These are phyloP conservation scores for Hirundo rustica DNA, from an alignment of 2,797 vertebrate genomes.

Conservation along the genomic window DNA sequence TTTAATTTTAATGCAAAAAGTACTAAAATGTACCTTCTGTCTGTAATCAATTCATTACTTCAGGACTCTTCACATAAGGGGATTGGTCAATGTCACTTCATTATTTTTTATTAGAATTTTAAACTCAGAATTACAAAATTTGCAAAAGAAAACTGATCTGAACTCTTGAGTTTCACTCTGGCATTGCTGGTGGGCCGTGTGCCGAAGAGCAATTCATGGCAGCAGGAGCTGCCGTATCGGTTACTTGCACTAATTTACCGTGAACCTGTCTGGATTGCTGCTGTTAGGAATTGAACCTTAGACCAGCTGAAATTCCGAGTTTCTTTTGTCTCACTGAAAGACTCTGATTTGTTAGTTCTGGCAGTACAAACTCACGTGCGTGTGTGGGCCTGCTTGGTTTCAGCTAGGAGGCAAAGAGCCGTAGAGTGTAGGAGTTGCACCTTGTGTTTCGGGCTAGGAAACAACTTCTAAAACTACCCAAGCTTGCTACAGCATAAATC, in stretches of 20 bases:
- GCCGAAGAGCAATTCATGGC: not conserved
- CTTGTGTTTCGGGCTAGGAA: not conserved
- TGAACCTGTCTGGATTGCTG: not conserved
- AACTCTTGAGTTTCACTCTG: not conserved
- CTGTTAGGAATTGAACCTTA: not conserved
- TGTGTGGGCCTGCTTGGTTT: not conserved
- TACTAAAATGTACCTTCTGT: not conserved
- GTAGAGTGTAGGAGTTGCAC: not conserved
- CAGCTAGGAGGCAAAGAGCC: not conserved
- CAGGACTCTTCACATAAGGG: not conserved
- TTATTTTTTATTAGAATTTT: not conserved
- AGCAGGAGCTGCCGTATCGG: rapidly evolving
- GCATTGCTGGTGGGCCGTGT: not conserved
- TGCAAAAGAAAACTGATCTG: not conserved
- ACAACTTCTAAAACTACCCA: not conserved
- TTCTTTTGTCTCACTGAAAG: not conserved
- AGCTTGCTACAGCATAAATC: not conserved
- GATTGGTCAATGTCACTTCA: not conserved
- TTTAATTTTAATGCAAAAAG: not conserved
- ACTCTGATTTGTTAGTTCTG: not conserved
- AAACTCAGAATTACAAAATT: not conserved
- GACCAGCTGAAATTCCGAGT: not conserved
- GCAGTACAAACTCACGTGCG: rapidly evolving
- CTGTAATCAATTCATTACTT: not conserved
- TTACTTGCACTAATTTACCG: not conserved